Evolutionary conservation across 2,888 invertebrate genomes (phyloP), one percentile per base, ranked within the genome.

Genomic region (Bembecia ichneumoniformis): DNA sequence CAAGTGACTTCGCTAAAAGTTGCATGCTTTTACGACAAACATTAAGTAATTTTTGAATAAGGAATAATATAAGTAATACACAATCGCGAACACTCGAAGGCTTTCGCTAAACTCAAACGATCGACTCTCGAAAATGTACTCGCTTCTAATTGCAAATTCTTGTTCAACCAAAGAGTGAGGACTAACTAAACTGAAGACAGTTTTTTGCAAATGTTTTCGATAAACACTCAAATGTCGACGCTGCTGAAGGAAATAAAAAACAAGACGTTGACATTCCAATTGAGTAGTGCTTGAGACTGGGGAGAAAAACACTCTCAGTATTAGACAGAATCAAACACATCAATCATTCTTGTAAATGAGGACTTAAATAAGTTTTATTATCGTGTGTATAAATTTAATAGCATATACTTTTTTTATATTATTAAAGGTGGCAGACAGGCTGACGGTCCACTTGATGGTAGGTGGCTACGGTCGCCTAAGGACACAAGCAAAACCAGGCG

Each of bases 31-130:
- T 68, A 68, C 65, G 64, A 62, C 74, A 82, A 80, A 82, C 63
- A 78, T 84, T 84, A 71, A 74, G 74, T 77, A 80, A 84, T 78
- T 66, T 65, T 63, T 64, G 58, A 58, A 62, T 55, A 62, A 68
- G 66, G 9, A 63, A 66, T 64, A 62, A 62, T 49, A 68, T 67
- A n/a, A n/a, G n/a, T n/a, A 74, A 77, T 73, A 71, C 72, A 72
- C 70, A 71, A 78, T 75, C 69, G 73, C 72, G 63, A 73, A 70
- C 58, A 57, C 60, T 51, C 55, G 54, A 55, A 60, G 67, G 63
- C 71, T 79, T 78, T 77, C 76, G 59, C 71, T 57, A 60, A 44
- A 13, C 16, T 14, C 44, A 64, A 57, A 61, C 35, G 9, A 17
- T 9, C 11, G 40, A 14, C 35, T 35, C 17, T 17, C 44, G 40